Evolutionary conservation across 2,113 vertebrate species (phyloP).

Genomic region (Okapia johnstoni): DNA sequence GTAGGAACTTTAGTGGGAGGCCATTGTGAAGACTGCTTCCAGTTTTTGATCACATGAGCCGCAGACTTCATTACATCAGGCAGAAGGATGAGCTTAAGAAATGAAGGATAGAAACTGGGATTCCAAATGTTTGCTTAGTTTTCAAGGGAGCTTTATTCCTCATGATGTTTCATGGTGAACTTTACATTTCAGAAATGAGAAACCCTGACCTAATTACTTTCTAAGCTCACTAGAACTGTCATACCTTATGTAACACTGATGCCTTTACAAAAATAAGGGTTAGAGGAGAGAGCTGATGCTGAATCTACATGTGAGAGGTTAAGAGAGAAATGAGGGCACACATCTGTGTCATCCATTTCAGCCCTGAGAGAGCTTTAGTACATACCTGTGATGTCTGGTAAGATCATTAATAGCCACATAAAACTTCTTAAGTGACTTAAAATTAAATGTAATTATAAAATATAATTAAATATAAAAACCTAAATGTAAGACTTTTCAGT

Average conservation of each 20-base stretch:
- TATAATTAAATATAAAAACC: neutral
- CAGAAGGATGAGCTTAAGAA: neutral
- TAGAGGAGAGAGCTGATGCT: neutral
- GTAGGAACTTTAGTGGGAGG: neutral
- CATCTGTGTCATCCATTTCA: neutral
- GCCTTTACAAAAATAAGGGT: neutral
- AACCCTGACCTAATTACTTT: conserved; percentile 53
- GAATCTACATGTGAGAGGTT: neutral
- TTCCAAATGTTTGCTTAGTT: conserved; percentile 61
- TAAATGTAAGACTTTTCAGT: neutral
- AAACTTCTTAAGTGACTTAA: neutral
- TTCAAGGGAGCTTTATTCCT: conserved; percentile 10
- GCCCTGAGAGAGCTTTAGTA: neutral
- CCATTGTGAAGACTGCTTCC: neutral
- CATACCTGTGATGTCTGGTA: neutral
- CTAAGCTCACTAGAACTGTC: neutral
- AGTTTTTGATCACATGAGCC: conserved; percentile 35
- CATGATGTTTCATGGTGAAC: neutral
- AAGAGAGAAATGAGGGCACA: neutral
- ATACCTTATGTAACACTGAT: neutral
- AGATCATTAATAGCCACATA: neutral
- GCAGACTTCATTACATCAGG: neutral
- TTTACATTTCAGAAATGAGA: conserved; percentile 54
- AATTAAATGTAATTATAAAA: neutral
- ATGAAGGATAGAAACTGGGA: conserved; percentile 12